A percentile compares a stretch with the other conserved stretches of the same genome.
Evolutionary conservation across 2,797 vertebrate species (phyloP).

Genomic region (Semotilus atromaculatus): DNA sequence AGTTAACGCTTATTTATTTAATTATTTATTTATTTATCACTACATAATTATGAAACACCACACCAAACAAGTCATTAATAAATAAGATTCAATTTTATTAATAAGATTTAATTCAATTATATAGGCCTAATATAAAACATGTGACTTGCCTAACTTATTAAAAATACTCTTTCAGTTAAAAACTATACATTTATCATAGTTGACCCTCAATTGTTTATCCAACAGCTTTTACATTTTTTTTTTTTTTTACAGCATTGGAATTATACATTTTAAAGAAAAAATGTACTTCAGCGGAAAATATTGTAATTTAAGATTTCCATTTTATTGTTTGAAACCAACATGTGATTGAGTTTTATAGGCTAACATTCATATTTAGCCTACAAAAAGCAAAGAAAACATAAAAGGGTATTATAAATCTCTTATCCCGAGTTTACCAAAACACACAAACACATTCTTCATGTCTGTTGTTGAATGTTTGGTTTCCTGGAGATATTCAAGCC

Average conservation of each 20-base stretch:
- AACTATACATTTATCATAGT: neutral
- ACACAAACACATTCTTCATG: neutral
- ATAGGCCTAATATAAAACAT: no score
- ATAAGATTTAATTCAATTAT: no score
- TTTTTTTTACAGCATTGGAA: neutral
- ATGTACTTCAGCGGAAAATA: neutral
- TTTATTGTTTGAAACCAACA: neutral
- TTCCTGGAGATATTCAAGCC: neutral
- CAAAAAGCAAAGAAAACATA: neutral
- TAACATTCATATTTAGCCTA: neutral
- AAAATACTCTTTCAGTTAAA: neutral
- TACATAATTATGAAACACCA: neutral
- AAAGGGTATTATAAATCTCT: neutral
- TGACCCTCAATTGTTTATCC: neutral
- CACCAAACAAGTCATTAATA: neutral
- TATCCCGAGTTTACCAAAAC: neutral
- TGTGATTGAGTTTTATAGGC: neutral
- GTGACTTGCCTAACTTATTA: neutral
- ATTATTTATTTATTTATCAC: neutral
- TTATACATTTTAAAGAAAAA: neutral
- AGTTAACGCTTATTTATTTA: neutral
- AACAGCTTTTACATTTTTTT: neutral
- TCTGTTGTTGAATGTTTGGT: neutral
- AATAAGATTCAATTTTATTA: no score
- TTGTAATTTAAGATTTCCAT: neutral